Base-by-base conservation (phyloP, 2,113 vertebrate species). In the Scophthalmus maximus region DNA sequence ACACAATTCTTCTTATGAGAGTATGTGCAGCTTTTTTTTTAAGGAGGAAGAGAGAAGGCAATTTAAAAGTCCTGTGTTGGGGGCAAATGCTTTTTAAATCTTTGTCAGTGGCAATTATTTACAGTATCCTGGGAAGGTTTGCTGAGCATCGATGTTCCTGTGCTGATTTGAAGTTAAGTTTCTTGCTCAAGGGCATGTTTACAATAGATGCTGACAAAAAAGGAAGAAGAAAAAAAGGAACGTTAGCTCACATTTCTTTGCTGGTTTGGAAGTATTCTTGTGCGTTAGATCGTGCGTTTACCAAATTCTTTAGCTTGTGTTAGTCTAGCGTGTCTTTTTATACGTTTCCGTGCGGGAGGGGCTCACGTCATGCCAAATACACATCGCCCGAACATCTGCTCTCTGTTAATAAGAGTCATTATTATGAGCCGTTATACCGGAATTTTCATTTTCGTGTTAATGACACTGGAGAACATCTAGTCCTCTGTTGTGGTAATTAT, bases 401-500 rank as follows among this genome's bases (percentile, higher is more conserved):
- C 57, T 81, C 78, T 70, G 76, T 81, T 80, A 88, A 81, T 87
- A 78, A 61, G 32, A 82, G 30, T 70, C 59, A 81, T 87, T 80
- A 81, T 78, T 78, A 70, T 56, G 68, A 85, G 78, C 79, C 64
- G 84, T 87, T 83, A 86, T 69, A 76, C 69, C 56, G 74, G 56
- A 76, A 82, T 84, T 62, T 84, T 56, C 68, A 79, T 56, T 84
- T 87, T n/a, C n/a, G 76, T 73, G 68, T 56, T 60, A 65, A 73
- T 76, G 75, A 87, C 83, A 79, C 76, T 69, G 56, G 82, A 87
- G 90, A 86, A 77, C 76, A 75, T 51, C 50, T 61, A 67, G 68
- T 70, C 61, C 78, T 89, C 68, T 69, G 68, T 70, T 84, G 74
- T 83, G 56, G 68, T 89, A 85, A 91, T 86, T 81, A 83, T 53